Base-by-base conservation (phyloP, 2,888 invertebrate genomes). In the Melieria picta region DNA sequence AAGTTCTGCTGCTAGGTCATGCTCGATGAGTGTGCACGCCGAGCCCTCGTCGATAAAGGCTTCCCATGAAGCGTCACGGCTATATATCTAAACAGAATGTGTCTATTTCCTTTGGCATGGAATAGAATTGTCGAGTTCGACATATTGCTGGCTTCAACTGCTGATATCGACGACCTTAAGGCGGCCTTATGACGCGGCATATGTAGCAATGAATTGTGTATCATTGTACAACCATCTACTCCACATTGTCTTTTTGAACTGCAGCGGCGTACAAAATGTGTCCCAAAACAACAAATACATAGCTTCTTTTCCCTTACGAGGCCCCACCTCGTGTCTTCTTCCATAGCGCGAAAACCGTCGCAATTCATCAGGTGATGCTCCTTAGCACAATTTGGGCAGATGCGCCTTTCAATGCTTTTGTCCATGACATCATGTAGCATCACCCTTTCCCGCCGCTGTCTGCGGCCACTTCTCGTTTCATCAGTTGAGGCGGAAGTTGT, bases 11-110 rank as follows among this genome's bases (percentile, higher is more conserved):
- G 71, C 74, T 7, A 74, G 16, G 10, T 69, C 60, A 4, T 63
- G 57, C 64, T 75, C 75, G 11, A 72, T 76, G 13, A 74, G n/a
- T 43, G 74, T 64, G n/a, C 72, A 74, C 3, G 76, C 64, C 7
- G 77, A 64, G 30, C 75, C 74, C 13, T 77, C 76, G 47, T 77
- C 72, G 48, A 75, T 72, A 13, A 72, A 57, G 4, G 74, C 74
- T 69, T 72, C 3, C 68, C 70, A 55, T 52, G 67, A 4, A 75
- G 57, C 4, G 45, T 74, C 4, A 74, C 65, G 2, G 72, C 68
- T 3, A 72, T 7, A 55, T 70, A 72, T 4, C 71, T 58, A 65
- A 75, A 74, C 0, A 74, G 10, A 1, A 52, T 62, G 11, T 48
- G 57, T 45, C 6, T 65, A 11, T 55, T 52, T 58, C 43, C 58